Evolutionary conservation across 1,140 invertebrate genomes (phyloP).

Genomic region (Drosophila sechellia): DNA sequence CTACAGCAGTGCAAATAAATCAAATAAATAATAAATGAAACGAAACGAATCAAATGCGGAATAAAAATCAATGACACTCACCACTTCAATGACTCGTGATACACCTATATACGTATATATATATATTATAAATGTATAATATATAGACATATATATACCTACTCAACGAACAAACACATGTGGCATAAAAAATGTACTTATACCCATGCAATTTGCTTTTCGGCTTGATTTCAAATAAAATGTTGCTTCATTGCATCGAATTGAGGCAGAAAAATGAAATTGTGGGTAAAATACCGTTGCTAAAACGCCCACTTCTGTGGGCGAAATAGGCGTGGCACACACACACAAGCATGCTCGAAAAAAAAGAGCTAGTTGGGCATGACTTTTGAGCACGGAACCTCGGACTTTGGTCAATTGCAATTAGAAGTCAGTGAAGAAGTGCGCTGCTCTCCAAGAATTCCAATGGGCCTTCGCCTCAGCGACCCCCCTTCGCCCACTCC

Average conservation of each 20-base stretch:
- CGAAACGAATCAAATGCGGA: slow-evolving; percentile 80
- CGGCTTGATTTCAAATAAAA: slow-evolving; percentile 81
- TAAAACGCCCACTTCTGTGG: background rate
- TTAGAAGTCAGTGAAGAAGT: slow-evolving; percentile 66
- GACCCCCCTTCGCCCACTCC: background rate
- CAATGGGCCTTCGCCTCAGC: slow-evolving; percentile 24
- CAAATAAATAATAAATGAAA: slow-evolving; percentile 82
- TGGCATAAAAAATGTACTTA: background rate
- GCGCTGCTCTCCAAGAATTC: slow-evolving; percentile 44
- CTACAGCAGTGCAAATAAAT: slow-evolving; percentile 73
- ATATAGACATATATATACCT: background rate
- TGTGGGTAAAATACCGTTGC: background rate
- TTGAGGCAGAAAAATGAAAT: slow-evolving; percentile 68
- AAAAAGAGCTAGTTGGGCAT: slow-evolving; percentile 9
- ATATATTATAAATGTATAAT: slow-evolving; percentile 5
- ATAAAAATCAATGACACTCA: slow-evolving; percentile 81
- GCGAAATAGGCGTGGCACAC: slow-evolving; percentile 10
- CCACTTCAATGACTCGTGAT: slow-evolving; percentile 76
- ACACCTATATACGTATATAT: slow-evolving; percentile 14
- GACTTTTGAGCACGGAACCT: slow-evolving; percentile 30
- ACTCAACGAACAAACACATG: background rate
- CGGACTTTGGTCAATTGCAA: slow-evolving; percentile 75
- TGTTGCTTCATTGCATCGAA: slow-evolving; percentile 80
- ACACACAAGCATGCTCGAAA: background rate
- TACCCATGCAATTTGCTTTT: slow-evolving; percentile 71